A percentile compares a stretch with the other conserved stretches of the same genome.
These are phyloP conservation scores for Epizoanthus stellaris DNA, from an alignment of 92 coral and sea anemone species.

Conservation along the genomic window DNA sequence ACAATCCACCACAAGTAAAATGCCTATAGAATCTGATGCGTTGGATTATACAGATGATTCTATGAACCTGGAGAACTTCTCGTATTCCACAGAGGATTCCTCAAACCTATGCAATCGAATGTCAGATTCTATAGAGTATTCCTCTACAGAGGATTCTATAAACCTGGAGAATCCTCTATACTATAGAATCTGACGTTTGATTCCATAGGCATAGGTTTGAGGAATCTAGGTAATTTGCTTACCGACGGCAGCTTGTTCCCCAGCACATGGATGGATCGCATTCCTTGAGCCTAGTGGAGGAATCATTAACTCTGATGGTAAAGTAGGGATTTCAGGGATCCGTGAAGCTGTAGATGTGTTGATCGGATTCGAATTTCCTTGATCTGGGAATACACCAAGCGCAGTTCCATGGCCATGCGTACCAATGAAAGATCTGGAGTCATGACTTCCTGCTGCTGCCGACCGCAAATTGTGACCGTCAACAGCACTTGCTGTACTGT, in stretches of 20 bases:
- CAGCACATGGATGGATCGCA: not conserved
- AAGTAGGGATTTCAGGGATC: conserved; percentile 25
- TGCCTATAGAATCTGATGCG: too few species aligned
- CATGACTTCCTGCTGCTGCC: not conserved
- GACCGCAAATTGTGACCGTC: not conserved
- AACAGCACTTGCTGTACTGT: not conserved
- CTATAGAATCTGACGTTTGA: too few species aligned
- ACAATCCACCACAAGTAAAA: too few species aligned
- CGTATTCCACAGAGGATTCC: too few species aligned
- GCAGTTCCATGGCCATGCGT: not conserved
- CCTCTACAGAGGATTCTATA: too few species aligned
- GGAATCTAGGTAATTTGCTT: not conserved
- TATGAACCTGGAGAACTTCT: too few species aligned
- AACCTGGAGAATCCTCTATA: too few species aligned
- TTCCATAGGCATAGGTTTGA: too few species aligned
- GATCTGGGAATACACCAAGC: not conserved
- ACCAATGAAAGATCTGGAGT: not conserved
- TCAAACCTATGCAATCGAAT: too few species aligned
- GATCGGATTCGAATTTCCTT: not conserved
- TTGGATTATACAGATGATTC: too few species aligned
- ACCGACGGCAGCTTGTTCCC: conserved; percentile 7
- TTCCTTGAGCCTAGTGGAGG: conserved; percentile 23
- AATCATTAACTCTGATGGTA: conserved; percentile 35
- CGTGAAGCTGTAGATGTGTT: not conserved
- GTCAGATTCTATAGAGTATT: too few species aligned